A percentile compares a stretch with the other conserved stretches of the same genome.
phyloP scores from a whole-genome alignment of 2,888 invertebrate species.

The Trachelus iudaicus region DNA sequence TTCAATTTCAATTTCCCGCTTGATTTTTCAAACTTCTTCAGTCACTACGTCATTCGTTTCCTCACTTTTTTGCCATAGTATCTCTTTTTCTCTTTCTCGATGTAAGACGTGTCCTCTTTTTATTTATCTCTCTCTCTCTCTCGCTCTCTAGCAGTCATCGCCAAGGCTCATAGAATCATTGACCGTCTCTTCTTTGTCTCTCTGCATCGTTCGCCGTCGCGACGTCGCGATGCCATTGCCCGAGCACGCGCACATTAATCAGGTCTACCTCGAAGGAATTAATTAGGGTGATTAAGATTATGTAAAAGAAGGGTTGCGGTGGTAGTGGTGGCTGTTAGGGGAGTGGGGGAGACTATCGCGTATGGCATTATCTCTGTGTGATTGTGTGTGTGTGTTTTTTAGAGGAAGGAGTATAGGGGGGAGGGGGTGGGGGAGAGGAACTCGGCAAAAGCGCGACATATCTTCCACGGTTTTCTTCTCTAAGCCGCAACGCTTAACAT shows the following conservation, averaged over 20 bases:
- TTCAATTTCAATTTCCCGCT: not conserved
- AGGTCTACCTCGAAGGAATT: not conserved
- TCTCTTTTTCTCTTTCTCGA: too few species aligned
- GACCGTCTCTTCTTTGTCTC: not conserved
- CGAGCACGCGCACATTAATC: not conserved
- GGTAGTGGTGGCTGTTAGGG: not conserved
- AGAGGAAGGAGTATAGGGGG: too few species aligned
- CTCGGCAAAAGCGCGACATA: slow-evolving; percentile 15
- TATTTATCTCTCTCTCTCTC: too few species aligned
- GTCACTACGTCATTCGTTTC: too few species aligned
- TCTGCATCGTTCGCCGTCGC: not conserved
- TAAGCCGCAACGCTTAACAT: slow-evolving; percentile 16
- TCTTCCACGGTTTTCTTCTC: slow-evolving; percentile 14
- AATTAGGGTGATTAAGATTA: not conserved
- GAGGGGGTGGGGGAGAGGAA: not conserved
- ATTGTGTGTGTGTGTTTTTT: not conserved
- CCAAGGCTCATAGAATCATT: not conserved
- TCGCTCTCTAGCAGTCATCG: not conserved
- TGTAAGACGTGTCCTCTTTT: too few species aligned
- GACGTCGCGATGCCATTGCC: not conserved
- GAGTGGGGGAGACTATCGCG: not conserved
- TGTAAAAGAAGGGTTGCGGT: not conserved
- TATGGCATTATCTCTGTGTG: not conserved
- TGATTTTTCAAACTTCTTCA: not conserved
- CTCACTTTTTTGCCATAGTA: too few species aligned